Base-by-base conservation (phyloP, 1,140 invertebrate genomes). In the Physella acuta region DNA sequence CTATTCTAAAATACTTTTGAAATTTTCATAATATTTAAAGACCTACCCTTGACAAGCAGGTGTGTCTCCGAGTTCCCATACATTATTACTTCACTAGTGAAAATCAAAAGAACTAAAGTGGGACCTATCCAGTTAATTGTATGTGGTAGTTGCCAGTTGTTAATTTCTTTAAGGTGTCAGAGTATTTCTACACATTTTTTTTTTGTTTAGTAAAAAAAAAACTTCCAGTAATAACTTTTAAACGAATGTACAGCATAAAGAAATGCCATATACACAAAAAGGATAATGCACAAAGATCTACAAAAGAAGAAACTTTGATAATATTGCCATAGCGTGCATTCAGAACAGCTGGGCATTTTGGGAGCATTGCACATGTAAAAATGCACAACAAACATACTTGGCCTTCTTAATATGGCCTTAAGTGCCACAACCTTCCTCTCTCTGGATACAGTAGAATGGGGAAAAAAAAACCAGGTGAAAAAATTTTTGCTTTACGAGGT, bases 361-460 rank as follows among this genome's bases (percentile, higher is more conserved):
- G 64, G 64, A 56, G 52, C 11, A 37, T 67, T 67, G 64, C 64
- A 67, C 64, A 67, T 67, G n/a, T 67, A 56, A 39, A 52, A 67
- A 67, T 67, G 64, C 64, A 67, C 52, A 67, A 67, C 52, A 67
- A 34, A 56, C 51, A 67, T 67, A 67, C 64, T 67, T 67, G 64
- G 53, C 64, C 51, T 56, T 49, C 51, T 37, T 53, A 67, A 28
- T 51, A 67, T 67, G 53, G 51, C 64, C 64, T 55, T 56, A 67
- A 37, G 44, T 39, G 52, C 24, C 64, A 56, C 1, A 20, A 5
- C 14, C 8, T 30, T 67, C 64, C 64, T 67, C 64, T 67, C 34
- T 26, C 44, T 30, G 64, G 17, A 17, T 55, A 56, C 24, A 49
- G n/a, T 53, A 56, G 64, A 67, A 44, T 56, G 8, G 39, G 53